Evolutionary conservation across 1,140 invertebrate species (phyloP), one percentile per base, ranked within the genome.

Genomic region (Leptinotarsa texana): DNA sequence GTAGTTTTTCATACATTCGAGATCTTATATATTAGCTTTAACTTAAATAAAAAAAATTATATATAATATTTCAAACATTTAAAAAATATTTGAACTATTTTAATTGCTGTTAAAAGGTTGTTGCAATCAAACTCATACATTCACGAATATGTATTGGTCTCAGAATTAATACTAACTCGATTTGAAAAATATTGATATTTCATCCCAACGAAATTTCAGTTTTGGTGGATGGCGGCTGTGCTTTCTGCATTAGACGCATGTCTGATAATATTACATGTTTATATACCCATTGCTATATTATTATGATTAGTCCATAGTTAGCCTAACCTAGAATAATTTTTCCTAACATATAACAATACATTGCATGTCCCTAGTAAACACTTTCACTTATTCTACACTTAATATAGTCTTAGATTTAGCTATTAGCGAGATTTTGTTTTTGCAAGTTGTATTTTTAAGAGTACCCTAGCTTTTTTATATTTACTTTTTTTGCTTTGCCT

Each of bases 271-370:
- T 24, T 72, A 33, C 70, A 63, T 73, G 65, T 68, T 69, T 66
- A 69, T 74, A 61, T 73, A 75, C 66, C 70, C 78, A 77, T 74
- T 75, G 79, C 78, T 80, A 79, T 80, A 80, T 81, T 82, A 78
- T 81, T 79, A 80, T 81, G 78, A 80, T 79, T 84, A 84, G 82
- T 81, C 79, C 77, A 80, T 84, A 82, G 78, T 80, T 83, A 83
- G 79, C 79, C 74, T 83, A 80, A 80, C 78, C 77, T 82, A 84
- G 82, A 82, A 82, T 83, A 82, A 83, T 81, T 83, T 80, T 81
- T 79, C 79, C 75, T 82, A 81, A 84, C 74, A 78, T 80, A 79
- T 82, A 81, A 82, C 74, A 75, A 83, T 80, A 81, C 81, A 82
- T 84, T 83, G 82, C 83, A 84, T 84, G 83, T 77, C 79, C 82